Evolutionary conservation across 2,797 vertebrate genomes (phyloP).

Genomic region (Cryptoblepharus egeriae): DNA sequence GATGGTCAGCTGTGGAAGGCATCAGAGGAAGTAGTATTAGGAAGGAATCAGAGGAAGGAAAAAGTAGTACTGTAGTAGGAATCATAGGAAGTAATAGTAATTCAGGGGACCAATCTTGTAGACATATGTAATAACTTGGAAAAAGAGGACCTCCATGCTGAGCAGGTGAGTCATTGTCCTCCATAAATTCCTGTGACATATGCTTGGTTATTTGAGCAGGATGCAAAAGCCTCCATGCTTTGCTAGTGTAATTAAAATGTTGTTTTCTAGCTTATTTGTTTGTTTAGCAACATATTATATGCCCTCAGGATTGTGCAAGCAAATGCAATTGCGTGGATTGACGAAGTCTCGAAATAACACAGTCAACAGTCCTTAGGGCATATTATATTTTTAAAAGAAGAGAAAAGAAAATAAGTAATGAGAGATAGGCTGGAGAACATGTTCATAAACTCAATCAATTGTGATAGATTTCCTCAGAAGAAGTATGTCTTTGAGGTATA

Average conservation of each 20-base stretch:
- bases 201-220: neutral
- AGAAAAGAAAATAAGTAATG: neutral
- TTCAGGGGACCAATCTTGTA: neutral
- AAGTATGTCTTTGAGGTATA: neutral
- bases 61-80: too few species aligned
- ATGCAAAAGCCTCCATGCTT: neutral
- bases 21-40: neutral
- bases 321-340: constrained; percentile 2
- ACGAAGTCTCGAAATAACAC: neutral
- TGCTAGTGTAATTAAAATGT: neutral
- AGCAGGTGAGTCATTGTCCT: neutral
- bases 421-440: neutral
- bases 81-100: neutral
- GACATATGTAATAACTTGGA: neutral
- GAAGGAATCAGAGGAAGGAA: too few species aligned
- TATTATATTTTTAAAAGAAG: neutral
- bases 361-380: neutral
- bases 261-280: constrained; percentile 15
- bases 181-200: neutral
- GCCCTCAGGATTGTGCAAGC: neutral
- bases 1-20: too few species aligned
- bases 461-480: neutral
- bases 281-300: neutral
- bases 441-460: neutral
- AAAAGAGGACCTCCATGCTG: neutral